Percentiles rank a stretch among this genome's conserved stretches.
Conservation (phyloP, 2,113 vertebrate species). For the Alligator sinensis region DNA sequence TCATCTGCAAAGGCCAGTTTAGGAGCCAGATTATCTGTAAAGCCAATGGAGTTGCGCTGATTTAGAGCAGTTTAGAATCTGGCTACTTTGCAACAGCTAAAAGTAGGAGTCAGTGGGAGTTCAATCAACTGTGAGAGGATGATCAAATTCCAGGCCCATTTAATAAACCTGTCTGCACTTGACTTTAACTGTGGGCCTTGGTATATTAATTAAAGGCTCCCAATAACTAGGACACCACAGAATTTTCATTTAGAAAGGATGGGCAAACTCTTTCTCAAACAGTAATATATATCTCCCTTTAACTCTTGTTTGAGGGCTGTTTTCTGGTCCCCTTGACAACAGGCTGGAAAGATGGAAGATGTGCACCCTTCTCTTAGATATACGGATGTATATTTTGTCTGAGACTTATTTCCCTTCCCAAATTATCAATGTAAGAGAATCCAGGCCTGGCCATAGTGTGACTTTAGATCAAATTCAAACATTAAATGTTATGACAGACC, state of each 20-base stretch:
- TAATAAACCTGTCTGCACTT: neutral
- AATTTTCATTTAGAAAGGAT: neutral
- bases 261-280: neutral
- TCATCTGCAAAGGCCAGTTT: neutral
- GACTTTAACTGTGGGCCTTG: constrained; percentile 5
- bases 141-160: neutral
- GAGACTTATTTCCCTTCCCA: neutral
- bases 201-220: neutral
- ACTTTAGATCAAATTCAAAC: neutral
- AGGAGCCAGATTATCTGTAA: neutral
- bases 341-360: neutral
- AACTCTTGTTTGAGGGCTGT: neutral
- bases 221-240: neutral
- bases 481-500: neutral
- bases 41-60: neutral
- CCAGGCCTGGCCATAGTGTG: neutral
- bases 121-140: constrained; percentile 2
- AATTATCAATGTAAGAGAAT: neutral
- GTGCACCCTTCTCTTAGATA: neutral
- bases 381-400: neutral
- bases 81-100: neutral
- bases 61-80: neutral
- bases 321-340: neutral
- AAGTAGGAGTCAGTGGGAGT: neutral
- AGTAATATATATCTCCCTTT: neutral